phyloP scores from a whole-genome alignment of 2,888 invertebrate species.

The Trilocha varians region DNA sequence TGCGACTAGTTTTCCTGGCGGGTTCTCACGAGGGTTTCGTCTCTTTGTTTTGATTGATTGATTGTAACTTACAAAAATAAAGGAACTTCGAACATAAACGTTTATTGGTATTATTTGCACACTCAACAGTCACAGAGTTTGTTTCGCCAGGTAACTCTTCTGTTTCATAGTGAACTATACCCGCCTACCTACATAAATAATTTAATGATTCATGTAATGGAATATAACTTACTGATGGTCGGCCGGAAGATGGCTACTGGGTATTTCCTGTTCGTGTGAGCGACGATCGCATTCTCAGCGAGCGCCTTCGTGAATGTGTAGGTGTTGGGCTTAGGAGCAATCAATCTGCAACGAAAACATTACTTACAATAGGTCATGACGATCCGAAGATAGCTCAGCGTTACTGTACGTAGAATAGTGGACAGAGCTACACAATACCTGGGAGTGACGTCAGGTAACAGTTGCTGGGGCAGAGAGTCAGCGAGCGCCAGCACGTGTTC shows the following conservation, averaged over 20 bases:
- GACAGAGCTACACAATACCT: constrained; percentile 61
- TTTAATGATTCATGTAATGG: no score
- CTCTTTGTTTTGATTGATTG: neutral
- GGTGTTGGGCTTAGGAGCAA: constrained; percentile 81
- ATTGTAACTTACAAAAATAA: neutral
- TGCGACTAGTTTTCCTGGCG: no score
- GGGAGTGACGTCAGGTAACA: constrained; percentile 68
- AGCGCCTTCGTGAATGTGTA: constrained; percentile 75
- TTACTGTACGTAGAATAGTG: neutral
- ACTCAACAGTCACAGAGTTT: no score
- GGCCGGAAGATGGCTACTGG: constrained; percentile 87
- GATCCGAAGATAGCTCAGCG: no score
- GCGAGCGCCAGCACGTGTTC: constrained; percentile 74
- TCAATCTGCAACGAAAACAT: constrained; percentile 9
- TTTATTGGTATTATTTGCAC: no score
- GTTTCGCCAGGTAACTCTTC: no score
- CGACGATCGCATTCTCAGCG: constrained; percentile 83
- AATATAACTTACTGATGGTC: constrained; percentile 85
- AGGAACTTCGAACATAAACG: neutral
- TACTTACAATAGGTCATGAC: neutral
- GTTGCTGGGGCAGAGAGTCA: constrained; percentile 70
- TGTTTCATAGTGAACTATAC: neutral
- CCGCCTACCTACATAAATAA: neutral
- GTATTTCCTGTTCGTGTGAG: constrained; percentile 70
- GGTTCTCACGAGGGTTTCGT: no score